These are phyloP conservation scores for Entomyzon cyanotis DNA, from an alignment of 2,113 vertebrate species.

Conservation along the genomic window DNA sequence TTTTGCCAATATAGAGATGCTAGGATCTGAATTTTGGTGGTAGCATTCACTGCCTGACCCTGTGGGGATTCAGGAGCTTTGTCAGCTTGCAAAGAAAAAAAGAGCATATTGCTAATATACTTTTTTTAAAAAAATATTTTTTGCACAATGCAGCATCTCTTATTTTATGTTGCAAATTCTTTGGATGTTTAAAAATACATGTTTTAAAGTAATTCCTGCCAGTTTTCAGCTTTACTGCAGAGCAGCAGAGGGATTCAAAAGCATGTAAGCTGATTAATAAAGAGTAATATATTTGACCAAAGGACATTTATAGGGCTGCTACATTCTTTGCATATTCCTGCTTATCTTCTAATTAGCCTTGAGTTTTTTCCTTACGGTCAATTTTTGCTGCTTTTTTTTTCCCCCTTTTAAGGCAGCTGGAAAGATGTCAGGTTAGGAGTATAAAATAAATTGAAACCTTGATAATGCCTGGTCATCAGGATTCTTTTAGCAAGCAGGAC, in stretches of 20 bases:
- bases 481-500: not conserved
- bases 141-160: not conserved
- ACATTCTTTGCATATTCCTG: not conserved
- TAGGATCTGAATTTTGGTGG: not conserved
- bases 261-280: constrained; percentile 2
- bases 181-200: not conserved
- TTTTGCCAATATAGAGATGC: not conserved
- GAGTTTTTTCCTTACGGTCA: not conserved
- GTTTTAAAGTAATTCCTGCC: constrained; percentile 5
- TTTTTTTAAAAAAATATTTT: not conserved
- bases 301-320: constrained; percentile 6
- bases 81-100: not conserved
- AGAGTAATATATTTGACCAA: not conserved
- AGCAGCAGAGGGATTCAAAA: constrained; percentile 6
- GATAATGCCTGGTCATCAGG: not conserved
- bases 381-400: not conserved
- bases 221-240: constrained; percentile 15
- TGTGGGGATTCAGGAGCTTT: not conserved
- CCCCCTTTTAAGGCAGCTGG: not conserved
- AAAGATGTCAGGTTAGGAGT: not conserved
- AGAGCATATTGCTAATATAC: not conserved
- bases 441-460: not conserved
- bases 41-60: not conserved
- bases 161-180: not conserved
- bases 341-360: not conserved